phyloP scores from a whole-genome alignment of 2,888 invertebrate genomes.

The Scaptomyza parva region DNA sequence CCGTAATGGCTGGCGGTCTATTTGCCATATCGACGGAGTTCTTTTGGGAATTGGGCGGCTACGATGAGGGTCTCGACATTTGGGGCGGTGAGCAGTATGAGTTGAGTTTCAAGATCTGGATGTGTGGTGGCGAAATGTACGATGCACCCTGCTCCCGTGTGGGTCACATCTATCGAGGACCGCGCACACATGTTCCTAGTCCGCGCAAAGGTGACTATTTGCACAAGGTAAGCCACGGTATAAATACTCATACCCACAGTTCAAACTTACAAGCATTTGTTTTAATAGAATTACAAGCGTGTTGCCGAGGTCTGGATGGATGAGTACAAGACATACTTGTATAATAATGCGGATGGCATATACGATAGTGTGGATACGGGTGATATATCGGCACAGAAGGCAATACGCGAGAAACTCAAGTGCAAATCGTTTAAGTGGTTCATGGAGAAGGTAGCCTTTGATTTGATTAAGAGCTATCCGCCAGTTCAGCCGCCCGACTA shows the following conservation, averaged over 20 bases:
- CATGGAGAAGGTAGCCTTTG: slow-evolving; percentile 96
- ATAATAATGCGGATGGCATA: slow-evolving; percentile 90
- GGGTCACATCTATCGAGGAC: slow-evolving; percentile 94
- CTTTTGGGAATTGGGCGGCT: slow-evolving; percentile 99
- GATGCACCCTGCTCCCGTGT: slow-evolving; percentile 97
- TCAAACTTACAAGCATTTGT: background rate
- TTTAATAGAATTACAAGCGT: slow-evolving; percentile 92
- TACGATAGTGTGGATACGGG: slow-evolving; percentile 91
- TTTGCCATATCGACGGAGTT: slow-evolving; percentile 96
- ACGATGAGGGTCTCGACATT: slow-evolving; percentile 96
- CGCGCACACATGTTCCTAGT: slow-evolving; percentile 93
- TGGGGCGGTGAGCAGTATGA: slow-evolving; percentile 99
- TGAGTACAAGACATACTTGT: slow-evolving; percentile 96
- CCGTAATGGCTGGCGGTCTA: slow-evolving; percentile 98
- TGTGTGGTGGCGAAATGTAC: slow-evolving; percentile 96
- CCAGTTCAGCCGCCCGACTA: slow-evolving; percentile 94
- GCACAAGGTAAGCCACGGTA: slow-evolving; percentile 42
- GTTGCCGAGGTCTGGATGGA: slow-evolving; percentile 99
- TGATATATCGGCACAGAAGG: slow-evolving; percentile 91
- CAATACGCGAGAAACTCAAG: slow-evolving; percentile 89
- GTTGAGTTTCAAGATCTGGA: slow-evolving; percentile 98
- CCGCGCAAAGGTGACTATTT: slow-evolving; percentile 95
- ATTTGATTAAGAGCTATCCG: slow-evolving; percentile 94
- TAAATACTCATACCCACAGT: background rate
- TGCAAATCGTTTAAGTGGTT: slow-evolving; percentile 99